phyloP scores from a whole-genome alignment of 2,888 invertebrate genomes.

The Cetonia aurata region DNA sequence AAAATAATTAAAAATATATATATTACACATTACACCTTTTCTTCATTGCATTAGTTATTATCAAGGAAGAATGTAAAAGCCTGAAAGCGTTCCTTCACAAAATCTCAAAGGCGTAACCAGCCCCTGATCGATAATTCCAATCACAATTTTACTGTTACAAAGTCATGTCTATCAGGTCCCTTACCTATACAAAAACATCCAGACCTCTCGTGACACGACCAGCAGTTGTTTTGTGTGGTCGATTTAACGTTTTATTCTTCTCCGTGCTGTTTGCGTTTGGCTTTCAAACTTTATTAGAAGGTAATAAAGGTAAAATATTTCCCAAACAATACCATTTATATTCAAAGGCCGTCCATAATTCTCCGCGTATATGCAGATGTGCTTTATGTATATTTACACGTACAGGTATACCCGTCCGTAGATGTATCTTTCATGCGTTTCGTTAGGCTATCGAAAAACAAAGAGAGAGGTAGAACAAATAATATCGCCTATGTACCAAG shows the following conservation, averaged over 20 bases:
- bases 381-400: conserved; percentile 24
- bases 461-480: conserved; percentile 4
- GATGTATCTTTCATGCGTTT: conserved; percentile 20
- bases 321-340: conserved; percentile 34
- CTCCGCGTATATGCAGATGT: conserved; percentile 38
- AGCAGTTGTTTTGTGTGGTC: conserved; percentile 27
- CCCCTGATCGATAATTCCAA: conserved; percentile 8
- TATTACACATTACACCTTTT: too few relatives aligned
- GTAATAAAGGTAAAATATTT: conserved; percentile 33
- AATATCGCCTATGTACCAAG: conserved; percentile 4
- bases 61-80: too few relatives aligned
- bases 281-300: conserved; percentile 39
- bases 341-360: conserved; percentile 34
- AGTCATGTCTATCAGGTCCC: conserved; percentile 5
- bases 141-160: conserved; percentile 24
- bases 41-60: too few relatives aligned
- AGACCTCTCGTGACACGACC: conserved; percentile 29
- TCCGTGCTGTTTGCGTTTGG: conserved; percentile 24
- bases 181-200: neutral
- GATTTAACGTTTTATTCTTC: conserved; percentile 33
- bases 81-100: too few relatives aligned
- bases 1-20: too few relatives aligned
- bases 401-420: conserved; percentile 8
- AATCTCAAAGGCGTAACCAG: too few relatives aligned
- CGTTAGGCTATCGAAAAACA: conserved; percentile 7